A percentile compares a stretch with the other conserved stretches of the same genome.
These are phyloP conservation scores for Nannoperca australis DNA, from an alignment of 2,797 vertebrate genomes.

Conservation along the genomic window DNA sequence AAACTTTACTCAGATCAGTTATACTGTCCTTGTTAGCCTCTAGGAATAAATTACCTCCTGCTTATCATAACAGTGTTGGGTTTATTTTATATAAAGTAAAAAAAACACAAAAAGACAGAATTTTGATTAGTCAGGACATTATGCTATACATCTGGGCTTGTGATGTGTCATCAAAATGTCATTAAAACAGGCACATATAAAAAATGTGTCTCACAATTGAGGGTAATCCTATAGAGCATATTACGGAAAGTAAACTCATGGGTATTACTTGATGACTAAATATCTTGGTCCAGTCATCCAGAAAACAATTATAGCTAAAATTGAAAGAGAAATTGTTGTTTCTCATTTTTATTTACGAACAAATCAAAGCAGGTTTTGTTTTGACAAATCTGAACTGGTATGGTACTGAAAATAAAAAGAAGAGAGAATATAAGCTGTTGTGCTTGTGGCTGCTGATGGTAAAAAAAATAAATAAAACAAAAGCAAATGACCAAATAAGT, in stretches of 20 bases:
- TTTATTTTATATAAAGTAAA: background rate
- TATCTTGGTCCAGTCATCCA: background rate
- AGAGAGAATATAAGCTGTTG: too few relatives aligned
- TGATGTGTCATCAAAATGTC: background rate
- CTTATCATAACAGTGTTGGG: background rate
- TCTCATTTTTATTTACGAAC: too few relatives aligned
- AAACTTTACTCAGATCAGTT: background rate
- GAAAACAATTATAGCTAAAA: background rate
- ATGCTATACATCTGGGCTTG: background rate
- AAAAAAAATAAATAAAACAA: too few relatives aligned
- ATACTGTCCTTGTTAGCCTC: background rate
- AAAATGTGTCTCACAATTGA: background rate
- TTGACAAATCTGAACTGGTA: too few relatives aligned
- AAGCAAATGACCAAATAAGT: too few relatives aligned
- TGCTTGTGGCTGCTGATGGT: background rate
- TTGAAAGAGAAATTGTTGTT: too few relatives aligned
- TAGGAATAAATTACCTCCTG: background rate
- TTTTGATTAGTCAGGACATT: too few relatives aligned
- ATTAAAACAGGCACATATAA: background rate
- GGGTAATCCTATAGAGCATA: background rate
- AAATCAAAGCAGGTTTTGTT: too few relatives aligned
- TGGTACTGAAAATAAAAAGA: too few relatives aligned
- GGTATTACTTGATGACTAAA: background rate
- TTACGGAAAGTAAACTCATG: background rate
- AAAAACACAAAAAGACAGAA: background rate